Evolutionary conservation across 2,888 invertebrate genomes (phyloP), one percentile per base, ranked within the genome.

Genomic region (Margaritifera margaritifera): DNA sequence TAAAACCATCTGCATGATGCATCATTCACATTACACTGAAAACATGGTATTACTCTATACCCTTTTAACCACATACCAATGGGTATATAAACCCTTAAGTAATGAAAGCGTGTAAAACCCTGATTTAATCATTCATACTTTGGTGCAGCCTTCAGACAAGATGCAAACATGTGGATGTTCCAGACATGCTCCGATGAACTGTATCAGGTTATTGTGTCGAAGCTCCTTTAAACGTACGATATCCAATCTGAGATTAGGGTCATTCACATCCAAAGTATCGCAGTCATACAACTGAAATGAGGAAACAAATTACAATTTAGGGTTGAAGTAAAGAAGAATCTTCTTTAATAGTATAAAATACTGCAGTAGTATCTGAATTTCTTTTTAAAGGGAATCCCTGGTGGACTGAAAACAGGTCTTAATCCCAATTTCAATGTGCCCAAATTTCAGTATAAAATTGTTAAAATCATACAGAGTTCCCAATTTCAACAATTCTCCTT

Each of bases 121-220:
- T n/a, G n/a, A n/a, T n/a, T n/a, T n/a, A n/a, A 1, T 55, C n/a
- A n/a, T 19, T 25, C 65, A 53, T 72, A 75, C 80, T 69, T 82
- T 82, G 54, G 76, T 76, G 62, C 74, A 69, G 15, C 72, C 59
- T 64, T 82, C 81, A 58, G 75, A 66, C 20, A 82, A 66, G 19
- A 82, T 54, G 54, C 68, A 69, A 6, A 80, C 81, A 75, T 80
- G 68, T 8, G 81, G 81, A 58, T 66, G 72, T 6, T 77, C 77
- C 15, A 82, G 64, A 71, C 81, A 82, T n/a, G 80, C 80, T 24
- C 81, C 81, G 61, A 77, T 67, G 69, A 79, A 79, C 0, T 58
- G 59, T 15, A 82, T 69, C n/a, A 82, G 53, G 52, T 82, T 82
- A 57, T 77, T 76, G 52, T 82, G 81, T 54, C 74, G 68, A 6